A percentile compares a stretch with the other conserved stretches of the same genome.
These are phyloP conservation scores for Pempheris klunzingeri DNA, from an alignment of 2,797 vertebrate species.

Conservation along the genomic window DNA sequence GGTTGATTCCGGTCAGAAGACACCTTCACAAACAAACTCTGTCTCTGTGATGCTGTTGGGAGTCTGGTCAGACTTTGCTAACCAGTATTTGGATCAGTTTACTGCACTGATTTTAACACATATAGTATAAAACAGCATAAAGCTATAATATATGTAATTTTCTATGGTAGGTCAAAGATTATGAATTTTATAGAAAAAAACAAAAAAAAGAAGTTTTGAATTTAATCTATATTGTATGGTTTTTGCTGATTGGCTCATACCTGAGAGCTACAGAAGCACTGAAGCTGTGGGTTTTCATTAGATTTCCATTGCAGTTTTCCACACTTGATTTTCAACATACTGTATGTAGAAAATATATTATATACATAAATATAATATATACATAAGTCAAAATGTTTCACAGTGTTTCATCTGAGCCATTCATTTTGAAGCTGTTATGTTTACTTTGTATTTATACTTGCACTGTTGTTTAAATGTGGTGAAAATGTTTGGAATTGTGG, in stretches of 20 bases:
- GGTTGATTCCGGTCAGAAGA: neutral
- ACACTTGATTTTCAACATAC: neutral
- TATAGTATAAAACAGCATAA: neutral
- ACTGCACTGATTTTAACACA: neutral
- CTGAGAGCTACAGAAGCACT: neutral
- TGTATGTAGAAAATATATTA: neutral
- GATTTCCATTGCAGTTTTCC: neutral
- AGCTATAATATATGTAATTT: neutral
- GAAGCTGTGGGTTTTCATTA: neutral
- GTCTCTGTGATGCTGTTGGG: constrained; percentile 5
- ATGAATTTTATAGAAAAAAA: constrained; percentile 21
- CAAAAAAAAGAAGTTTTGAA: neutral
- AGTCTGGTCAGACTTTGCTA: neutral
- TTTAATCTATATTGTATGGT: neutral
- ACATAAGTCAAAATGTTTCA: neutral
- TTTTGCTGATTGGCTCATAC: neutral
- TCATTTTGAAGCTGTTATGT: neutral
- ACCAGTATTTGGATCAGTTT: constrained; percentile 1
- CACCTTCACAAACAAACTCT: neutral
- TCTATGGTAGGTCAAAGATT: neutral
- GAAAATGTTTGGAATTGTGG: constrained; percentile 5
- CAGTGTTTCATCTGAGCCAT: neutral
- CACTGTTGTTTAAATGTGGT: constrained; percentile 15
- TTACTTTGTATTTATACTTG: constrained; percentile 15
- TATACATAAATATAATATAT: too few species aligned